Percentiles rank a stretch among this genome's conserved stretches.
These are phyloP conservation scores for Rhombomys opimus DNA, from an alignment of 2,113 vertebrate genomes.

Conservation along the genomic window DNA sequence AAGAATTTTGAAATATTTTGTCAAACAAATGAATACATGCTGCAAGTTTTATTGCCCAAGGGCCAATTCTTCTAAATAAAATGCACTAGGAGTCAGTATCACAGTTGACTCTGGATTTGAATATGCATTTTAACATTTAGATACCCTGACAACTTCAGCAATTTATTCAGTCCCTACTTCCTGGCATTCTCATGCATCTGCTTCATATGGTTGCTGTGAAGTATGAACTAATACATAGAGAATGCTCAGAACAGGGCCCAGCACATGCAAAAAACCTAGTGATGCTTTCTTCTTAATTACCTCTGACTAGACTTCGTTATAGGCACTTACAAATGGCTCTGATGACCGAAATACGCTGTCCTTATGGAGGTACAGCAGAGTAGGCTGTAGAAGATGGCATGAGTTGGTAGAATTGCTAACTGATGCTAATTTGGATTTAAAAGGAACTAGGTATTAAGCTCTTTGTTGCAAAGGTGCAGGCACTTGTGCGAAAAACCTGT, in stretches of 20 bases:
- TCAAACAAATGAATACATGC: slow-evolving; percentile 16
- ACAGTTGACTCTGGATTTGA: neutral
- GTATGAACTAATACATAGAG: neutral
- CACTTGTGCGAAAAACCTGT: neutral
- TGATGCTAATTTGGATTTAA: neutral
- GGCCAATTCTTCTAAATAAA: slow-evolving; percentile 1
- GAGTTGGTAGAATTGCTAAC: neutral
- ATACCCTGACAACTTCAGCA: neutral
- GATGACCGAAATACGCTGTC: neutral
- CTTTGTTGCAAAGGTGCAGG: neutral
- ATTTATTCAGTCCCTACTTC: neutral
- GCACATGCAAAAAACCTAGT: neutral
- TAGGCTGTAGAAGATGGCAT: neutral
- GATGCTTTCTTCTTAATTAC: neutral
- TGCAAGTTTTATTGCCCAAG: neutral
- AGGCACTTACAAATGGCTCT: neutral
- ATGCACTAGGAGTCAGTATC: neutral
- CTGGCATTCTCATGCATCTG: neutral
- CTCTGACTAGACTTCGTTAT: neutral
- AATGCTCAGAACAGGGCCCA: neutral
- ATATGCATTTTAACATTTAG: slow-evolving; percentile 4
- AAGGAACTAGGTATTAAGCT: neutral
- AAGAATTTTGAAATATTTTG: slow-evolving; percentile 19
- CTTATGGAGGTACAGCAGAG: neutral
- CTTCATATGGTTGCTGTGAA: neutral